phyloP scores from a whole-genome alignment of 2,797 vertebrate genomes.

The Florisuga fusca region DNA sequence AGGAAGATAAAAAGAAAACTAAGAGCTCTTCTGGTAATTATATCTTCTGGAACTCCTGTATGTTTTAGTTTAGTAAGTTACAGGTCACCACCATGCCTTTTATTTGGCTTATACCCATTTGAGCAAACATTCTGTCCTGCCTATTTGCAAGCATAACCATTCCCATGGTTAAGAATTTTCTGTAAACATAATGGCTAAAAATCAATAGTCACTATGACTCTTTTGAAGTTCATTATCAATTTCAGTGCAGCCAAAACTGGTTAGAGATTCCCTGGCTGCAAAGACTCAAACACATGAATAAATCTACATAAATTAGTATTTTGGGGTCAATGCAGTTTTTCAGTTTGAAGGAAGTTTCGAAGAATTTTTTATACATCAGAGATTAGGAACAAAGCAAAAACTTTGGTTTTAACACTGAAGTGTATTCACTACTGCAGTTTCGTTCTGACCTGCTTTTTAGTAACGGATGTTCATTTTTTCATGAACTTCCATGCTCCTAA shows the following conservation, averaged over 20 bases:
- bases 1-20: background rate
- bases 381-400: background rate
- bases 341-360: background rate
- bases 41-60: background rate
- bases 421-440: background rate
- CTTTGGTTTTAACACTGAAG: background rate
- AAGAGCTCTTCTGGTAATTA: background rate
- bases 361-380: background rate
- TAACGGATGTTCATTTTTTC: background rate
- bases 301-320: conserved; percentile 1
- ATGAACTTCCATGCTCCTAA: background rate
- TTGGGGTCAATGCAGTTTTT: background rate
- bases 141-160: background rate
- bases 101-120: background rate
- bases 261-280: background rate
- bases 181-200: background rate
- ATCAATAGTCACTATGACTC: conserved; percentile 14
- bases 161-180: background rate
- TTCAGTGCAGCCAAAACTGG: background rate
- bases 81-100: background rate
- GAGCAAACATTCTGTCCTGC: conserved; percentile 10
- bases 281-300: conserved; percentile 6
- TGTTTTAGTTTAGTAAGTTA: background rate
- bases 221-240: conserved; percentile 9
- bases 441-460: background rate